Evolutionary conservation across 2,113 vertebrate genomes (phyloP), one percentile per base, ranked within the genome.

Genomic region (Marmota monax): DNA sequence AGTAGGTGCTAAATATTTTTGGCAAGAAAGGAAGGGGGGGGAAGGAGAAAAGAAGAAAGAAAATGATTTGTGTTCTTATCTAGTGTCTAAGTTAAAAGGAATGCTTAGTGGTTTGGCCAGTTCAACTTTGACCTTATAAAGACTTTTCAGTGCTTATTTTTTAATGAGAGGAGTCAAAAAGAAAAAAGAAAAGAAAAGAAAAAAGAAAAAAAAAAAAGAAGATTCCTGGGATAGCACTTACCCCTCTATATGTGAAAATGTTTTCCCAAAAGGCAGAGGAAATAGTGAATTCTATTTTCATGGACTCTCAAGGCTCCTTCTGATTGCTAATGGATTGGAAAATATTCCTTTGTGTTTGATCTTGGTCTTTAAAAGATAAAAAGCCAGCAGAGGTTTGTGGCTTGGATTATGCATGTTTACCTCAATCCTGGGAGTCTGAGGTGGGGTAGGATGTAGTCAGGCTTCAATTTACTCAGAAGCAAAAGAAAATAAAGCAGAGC

Each of bases 331-430:
- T 84, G 53, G 8, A 63, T 73, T 93, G 39, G 84, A 94, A 97
- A 94, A 67, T 84, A 84, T 23, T 94, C 42, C 22, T 95, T 92
- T 91, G 79, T 58, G 73, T 94, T 96, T 93, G 69, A 85, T 73
- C 29, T 25, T 94, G 42, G 72, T 96, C 34, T 89, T 97, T 79
- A 88, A 94, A 94, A 96, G 63, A 95, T 89, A 84, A 94, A 86
- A 91, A 80, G 27, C 32, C 67, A 90, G 32, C 56, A 61, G 80
- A 94, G 69, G 76, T 73, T 80, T 79, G 51, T 39, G 25, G 14
- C 76, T 96, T 96, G 74, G 25, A 73, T 56, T 58, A 48, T 17
- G 37, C 42, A 51, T 65, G 51, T 20, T 65, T 56, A 79, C 11
- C 27, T 72, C 29, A 42, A 53, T 25, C 27, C 74, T 82, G 67